A percentile compares a stretch with the other conserved stretches of the same genome.
phyloP scores from a whole-genome alignment of 2,888 invertebrate genomes.

The Drosophila acutilabella region DNA sequence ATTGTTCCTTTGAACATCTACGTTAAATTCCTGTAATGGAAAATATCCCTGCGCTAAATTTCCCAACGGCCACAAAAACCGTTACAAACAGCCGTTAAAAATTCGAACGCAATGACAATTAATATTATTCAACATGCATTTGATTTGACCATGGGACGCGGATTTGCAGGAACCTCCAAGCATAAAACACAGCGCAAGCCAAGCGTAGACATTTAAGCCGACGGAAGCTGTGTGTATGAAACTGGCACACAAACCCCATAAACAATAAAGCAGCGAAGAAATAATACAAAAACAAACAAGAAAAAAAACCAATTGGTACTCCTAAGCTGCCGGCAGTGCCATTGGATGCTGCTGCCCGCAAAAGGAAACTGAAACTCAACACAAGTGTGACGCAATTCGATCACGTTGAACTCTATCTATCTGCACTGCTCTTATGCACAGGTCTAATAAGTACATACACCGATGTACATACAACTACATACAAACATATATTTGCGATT shows the following conservation, averaged over 20 bases:
- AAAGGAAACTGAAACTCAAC: slow-evolving; percentile 54
- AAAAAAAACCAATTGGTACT: slow-evolving; percentile 19
- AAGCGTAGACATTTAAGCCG: slow-evolving; percentile 33
- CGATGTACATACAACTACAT: slow-evolving; percentile 2
- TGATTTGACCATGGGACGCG: slow-evolving; percentile 11
- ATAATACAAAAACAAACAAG: background rate
- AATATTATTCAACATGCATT: slow-evolving; percentile 8
- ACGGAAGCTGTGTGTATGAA: slow-evolving; percentile 44
- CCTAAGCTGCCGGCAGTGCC: slow-evolving; percentile 39
- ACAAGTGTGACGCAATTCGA: slow-evolving; percentile 55
- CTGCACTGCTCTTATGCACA: slow-evolving; percentile 32
- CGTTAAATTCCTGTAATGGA: too few species aligned
- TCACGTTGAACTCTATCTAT: slow-evolving; percentile 41
- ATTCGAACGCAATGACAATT: background rate
- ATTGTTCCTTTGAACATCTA: too few species aligned
- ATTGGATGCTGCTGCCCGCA: slow-evolving; percentile 45
- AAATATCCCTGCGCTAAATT: background rate
- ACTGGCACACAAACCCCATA: slow-evolving; percentile 61
- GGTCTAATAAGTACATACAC: slow-evolving; percentile 4
- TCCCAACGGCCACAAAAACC: background rate
- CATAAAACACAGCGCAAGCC: slow-evolving; percentile 16
- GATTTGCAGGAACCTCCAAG: slow-evolving; percentile 24
- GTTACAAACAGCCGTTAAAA: slow-evolving; percentile 15
- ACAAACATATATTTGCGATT: slow-evolving; percentile 17
- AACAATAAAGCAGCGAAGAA: slow-evolving; percentile 24